Base-by-base conservation (phyloP, 2,888 invertebrate genomes). In the Apamea crenata region DNA sequence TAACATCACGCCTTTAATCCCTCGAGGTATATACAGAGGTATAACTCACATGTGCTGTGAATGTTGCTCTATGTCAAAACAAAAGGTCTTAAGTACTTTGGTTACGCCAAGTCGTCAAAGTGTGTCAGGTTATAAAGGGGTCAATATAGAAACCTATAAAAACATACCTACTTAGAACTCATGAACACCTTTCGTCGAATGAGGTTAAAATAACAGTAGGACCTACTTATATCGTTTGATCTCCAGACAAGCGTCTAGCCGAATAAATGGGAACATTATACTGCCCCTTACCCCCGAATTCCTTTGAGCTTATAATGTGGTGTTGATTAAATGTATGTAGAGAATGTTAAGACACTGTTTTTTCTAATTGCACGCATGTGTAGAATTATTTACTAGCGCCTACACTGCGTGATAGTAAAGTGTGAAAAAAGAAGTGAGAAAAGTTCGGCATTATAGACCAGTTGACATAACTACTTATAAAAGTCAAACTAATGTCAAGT, bases 171-270 rank as follows among this genome's bases (percentile, higher is more conserved):
- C n/a, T n/a, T n/a, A n/a, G 5, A 63, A 12, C 71, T 63, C 44
- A 63, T 59, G 40, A 69, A 82, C 65, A 82, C 86, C 44, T 69
- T 70, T 73, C 29, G 61, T 18, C 10, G 44, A 83, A 74, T 74
- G 66, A 71, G 84, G 87, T 83, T 83, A 84, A 65, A 70, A 77
- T 67, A 87, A 85, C 84, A 77, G 56, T 40, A 79, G 36, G 50
- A 80, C 67, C 78, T 83, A 80, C 53, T 77, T 73, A 71, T 87
- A 83, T 80, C 80, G 74, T 84, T 80, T 74, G 75, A 85, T 87
- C 80, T 85, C 56, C 66, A 83, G 85, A 85, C 85, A 32, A 44
- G 18, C 73, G 85, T 87, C 87, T 87, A 75, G 84, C 67, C 74
- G 70, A 78, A 75, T 77, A 73, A 83, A 83, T 83, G 40, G n/a